These are phyloP conservation scores for Melanostigma gelatinosum DNA, from an alignment of 2,113 vertebrate species.

Conservation along the genomic window DNA sequence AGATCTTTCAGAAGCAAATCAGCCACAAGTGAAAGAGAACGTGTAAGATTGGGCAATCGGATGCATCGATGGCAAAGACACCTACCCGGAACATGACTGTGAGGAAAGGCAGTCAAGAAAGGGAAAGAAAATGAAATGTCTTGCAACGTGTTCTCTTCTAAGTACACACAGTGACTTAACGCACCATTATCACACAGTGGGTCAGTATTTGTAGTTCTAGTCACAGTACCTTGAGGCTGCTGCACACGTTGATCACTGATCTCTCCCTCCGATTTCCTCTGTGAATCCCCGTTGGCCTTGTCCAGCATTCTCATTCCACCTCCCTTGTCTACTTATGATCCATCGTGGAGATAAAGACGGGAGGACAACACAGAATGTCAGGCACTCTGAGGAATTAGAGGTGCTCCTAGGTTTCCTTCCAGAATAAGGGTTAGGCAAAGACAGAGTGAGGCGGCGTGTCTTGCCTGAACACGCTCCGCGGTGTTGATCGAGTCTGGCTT, in stretches of 20 bases:
- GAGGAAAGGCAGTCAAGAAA: neutral
- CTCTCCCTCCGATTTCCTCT: neutral
- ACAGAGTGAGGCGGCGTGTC: conserved; percentile 31
- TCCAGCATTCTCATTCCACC: conserved; percentile 52
- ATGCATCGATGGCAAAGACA: neutral
- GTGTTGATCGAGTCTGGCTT: conserved; percentile 15
- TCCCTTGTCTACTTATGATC: conserved; percentile 9
- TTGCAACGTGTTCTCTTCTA: neutral
- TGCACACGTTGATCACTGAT: conserved; percentile 1
- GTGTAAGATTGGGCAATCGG: conserved; percentile 7
- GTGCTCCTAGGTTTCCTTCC: neutral
- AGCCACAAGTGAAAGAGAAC: neutral
- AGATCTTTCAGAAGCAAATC: neutral
- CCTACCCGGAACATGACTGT: neutral
- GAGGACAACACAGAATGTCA: conserved; percentile 1
- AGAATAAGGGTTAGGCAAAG: conserved; percentile 9
- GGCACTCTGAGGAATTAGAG: neutral
- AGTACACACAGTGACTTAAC: neutral
- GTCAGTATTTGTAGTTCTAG: neutral
- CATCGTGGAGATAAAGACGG: neutral
- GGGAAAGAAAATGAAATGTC: neutral
- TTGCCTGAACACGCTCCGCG: conserved; percentile 60
- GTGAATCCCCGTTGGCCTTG: neutral
- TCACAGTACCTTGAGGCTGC: conserved; percentile 58
- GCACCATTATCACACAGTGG: neutral